phyloP scores from a whole-genome alignment of 2,888 invertebrate genomes.

The Caradrina kadenii region DNA sequence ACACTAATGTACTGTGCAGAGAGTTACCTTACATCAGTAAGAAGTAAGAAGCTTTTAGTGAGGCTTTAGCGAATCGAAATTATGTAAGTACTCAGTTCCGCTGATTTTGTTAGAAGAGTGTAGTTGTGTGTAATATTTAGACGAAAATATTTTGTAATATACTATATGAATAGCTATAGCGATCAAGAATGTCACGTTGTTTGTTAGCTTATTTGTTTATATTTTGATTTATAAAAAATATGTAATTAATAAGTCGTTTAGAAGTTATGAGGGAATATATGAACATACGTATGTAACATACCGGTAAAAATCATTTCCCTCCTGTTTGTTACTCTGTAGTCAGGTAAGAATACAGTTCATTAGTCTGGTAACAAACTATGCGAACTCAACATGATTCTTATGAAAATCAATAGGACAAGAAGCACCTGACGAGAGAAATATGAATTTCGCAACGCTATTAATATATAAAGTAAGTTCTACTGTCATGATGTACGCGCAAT shows the following conservation, averaged over 20 bases:
- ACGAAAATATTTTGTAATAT: neutral
- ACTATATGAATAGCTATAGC: too few relatives aligned
- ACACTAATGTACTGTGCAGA: constrained; percentile 22
- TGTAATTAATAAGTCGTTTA: too few relatives aligned
- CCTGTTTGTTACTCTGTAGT: too few relatives aligned
- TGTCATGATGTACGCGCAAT: constrained; percentile 14
- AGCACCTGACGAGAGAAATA: constrained; percentile 10
- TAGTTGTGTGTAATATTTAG: neutral
- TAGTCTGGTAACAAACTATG: neutral
- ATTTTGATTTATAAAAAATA: too few relatives aligned
- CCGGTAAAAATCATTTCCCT: too few relatives aligned
- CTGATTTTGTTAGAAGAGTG: neutral
- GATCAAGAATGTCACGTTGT: too few relatives aligned
- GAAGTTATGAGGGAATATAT: too few relatives aligned
- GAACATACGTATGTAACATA: too few relatives aligned
- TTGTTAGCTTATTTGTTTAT: too few relatives aligned
- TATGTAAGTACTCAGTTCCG: neutral
- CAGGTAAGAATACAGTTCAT: too few relatives aligned
- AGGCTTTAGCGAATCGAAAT: neutral
- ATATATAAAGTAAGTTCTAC: constrained; percentile 31
- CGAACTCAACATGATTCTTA: neutral
- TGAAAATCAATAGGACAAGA: neutral
- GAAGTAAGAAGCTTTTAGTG: constrained; percentile 22
- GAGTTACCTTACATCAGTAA: constrained; percentile 23
- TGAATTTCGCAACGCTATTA: constrained; percentile 35